Conservation (phyloP, 1,140 invertebrate genomes). For the Achroia grisella region DNA sequence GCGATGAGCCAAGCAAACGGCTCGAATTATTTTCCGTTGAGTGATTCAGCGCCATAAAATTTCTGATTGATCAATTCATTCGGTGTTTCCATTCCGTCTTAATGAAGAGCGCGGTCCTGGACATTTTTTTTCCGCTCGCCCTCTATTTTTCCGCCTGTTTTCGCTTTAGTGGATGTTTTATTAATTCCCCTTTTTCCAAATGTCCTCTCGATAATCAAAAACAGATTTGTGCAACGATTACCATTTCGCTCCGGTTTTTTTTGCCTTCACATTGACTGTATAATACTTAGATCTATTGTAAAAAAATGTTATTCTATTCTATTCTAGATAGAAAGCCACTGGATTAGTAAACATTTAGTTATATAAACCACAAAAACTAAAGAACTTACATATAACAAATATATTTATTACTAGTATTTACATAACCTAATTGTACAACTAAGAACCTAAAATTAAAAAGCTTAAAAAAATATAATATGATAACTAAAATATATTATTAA, state of each 20-base stretch:
- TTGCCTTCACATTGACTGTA: background rate
- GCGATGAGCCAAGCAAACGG: constrained; percentile 63
- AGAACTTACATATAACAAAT: too few relatives aligned
- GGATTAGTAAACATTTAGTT: too few relatives aligned
- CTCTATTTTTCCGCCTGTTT: constrained; percentile 61
- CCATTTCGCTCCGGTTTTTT: constrained; percentile 1
- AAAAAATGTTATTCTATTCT: too few relatives aligned
- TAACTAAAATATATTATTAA: too few relatives aligned
- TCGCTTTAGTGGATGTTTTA: constrained; percentile 60
- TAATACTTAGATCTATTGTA: too few relatives aligned
- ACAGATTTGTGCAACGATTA: constrained; percentile 4
- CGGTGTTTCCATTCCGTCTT: constrained; percentile 56
- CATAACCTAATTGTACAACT: too few relatives aligned
- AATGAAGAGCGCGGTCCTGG: constrained; percentile 63
- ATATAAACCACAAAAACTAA: too few relatives aligned
- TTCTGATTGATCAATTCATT: constrained; percentile 72
- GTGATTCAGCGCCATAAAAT: constrained; percentile 69
- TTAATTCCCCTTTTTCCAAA: constrained; percentile 30
- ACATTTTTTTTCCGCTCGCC: constrained; percentile 42
- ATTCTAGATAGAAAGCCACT: too few relatives aligned
- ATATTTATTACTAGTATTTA: too few relatives aligned
- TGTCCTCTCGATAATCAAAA: constrained; percentile 5
- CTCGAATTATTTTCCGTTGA: constrained; percentile 69
- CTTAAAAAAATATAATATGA: too few relatives aligned
- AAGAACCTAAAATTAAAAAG: too few relatives aligned